Percentiles rank a stretch among this genome's conserved stretches.
phyloP scores from a whole-genome alignment of 2,888 invertebrate genomes.

The Morinoia aosen region DNA sequence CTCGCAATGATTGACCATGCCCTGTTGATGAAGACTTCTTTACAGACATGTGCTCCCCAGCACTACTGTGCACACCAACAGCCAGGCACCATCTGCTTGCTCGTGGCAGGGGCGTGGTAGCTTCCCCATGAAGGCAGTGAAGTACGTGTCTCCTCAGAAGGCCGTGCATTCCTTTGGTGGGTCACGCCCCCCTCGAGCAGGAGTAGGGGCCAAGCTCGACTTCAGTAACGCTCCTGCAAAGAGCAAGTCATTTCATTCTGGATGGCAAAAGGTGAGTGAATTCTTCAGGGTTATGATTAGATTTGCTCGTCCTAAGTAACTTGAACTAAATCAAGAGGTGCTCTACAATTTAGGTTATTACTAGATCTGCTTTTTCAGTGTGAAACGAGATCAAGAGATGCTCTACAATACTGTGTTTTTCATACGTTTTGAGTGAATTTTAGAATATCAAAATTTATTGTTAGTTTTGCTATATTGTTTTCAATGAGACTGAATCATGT shows the following conservation, averaged over 20 bases:
- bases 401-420: too few species aligned
- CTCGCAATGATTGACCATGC: not conserved
- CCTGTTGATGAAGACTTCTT: not conserved
- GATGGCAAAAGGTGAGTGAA: not conserved
- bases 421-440: too few species aligned
- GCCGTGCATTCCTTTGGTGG: not conserved
- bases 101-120: not conserved
- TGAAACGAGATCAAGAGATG: too few species aligned
- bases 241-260: not conserved
- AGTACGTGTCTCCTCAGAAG: slow-evolving; percentile 42
- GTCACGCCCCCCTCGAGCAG: not conserved
- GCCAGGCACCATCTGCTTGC: not conserved
- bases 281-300: not conserved
- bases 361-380: not conserved
- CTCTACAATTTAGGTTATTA: not conserved
- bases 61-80: not conserved
- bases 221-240: not conserved
- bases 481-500: too few species aligned
- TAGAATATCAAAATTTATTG: too few species aligned
- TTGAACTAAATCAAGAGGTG: not conserved
- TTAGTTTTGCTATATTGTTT: too few species aligned
- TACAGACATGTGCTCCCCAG: not conserved
- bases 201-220: slow-evolving; percentile 25
- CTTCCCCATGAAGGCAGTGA: slow-evolving; percentile 14
- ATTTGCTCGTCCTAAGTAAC: not conserved